Percentiles rank a stretch among this genome's conserved stretches.
Conservation (phyloP, 2,113 vertebrate species). For the Scytalopus superciliaris region DNA sequence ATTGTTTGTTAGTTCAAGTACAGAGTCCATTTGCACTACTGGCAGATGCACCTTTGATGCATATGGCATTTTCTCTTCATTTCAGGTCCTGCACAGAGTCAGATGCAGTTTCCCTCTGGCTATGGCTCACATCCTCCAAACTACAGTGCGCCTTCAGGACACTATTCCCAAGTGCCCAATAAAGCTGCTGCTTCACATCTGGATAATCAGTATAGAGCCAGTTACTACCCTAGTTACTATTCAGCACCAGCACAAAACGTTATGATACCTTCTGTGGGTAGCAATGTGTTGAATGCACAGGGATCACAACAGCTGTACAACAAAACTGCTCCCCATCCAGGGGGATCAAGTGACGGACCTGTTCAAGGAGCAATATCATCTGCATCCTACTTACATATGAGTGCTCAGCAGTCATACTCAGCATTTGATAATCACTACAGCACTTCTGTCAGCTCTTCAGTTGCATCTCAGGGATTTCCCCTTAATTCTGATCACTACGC, state of each 20-base stretch:
- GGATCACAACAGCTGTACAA: conserved; percentile 75
- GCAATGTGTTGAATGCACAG: conserved; percentile 60
- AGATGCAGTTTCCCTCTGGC: conserved; percentile 75
- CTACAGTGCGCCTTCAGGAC: conserved; percentile 74
- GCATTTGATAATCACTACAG: conserved; percentile 78
- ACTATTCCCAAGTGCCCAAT: conserved; percentile 76
- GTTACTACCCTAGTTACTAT: conserved; percentile 83
- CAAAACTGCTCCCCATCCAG: conserved; percentile 34
- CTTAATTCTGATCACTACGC: conserved; percentile 73
- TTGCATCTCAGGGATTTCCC: conserved; percentile 77
- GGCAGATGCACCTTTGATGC: not conserved
- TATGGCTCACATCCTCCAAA: conserved; percentile 78
- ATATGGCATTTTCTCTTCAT: not conserved
- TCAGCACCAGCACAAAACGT: conserved; percentile 75
- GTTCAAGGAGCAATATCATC: conserved; percentile 63
- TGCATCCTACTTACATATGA: conserved; percentile 70
- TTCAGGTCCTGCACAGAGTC: conserved; percentile 85
- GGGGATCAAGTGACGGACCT: conserved; percentile 59
- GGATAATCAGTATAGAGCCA: conserved; percentile 74
- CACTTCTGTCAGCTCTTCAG: conserved; percentile 70
- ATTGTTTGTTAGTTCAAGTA: not conserved
- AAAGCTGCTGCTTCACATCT: conserved; percentile 77
- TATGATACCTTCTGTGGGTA: conserved; percentile 53
- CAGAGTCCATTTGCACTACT: not conserved
- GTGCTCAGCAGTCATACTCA: conserved; percentile 79